phyloP scores from a whole-genome alignment of 2,888 invertebrate species.

The Scotopteryx bipunctaria region DNA sequence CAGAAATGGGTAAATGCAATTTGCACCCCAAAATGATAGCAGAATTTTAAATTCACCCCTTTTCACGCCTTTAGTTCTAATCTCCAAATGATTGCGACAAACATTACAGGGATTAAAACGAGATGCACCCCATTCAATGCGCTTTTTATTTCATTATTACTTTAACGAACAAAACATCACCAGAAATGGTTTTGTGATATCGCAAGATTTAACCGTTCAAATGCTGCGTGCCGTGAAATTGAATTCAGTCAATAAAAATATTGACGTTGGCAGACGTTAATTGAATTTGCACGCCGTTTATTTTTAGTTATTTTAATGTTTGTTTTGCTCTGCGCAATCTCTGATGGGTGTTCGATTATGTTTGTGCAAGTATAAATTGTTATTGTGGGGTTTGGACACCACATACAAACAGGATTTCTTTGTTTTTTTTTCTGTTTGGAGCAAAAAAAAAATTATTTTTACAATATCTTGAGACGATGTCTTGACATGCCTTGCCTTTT shows the following conservation, averaged over 20 bases:
- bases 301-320: slow-evolving; percentile 30
- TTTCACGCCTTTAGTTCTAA: slow-evolving; percentile 8
- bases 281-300: slow-evolving; percentile 46
- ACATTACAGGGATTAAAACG: slow-evolving; percentile 10
- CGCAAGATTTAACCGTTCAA: slow-evolving; percentile 28
- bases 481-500: too few relatives aligned
- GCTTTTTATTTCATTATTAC: not conserved
- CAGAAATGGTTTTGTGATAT: slow-evolving; percentile 13
- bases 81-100: slow-evolving; percentile 4
- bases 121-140: slow-evolving; percentile 3
- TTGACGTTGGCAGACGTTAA: slow-evolving; percentile 47
- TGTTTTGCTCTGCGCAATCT: too few relatives aligned
- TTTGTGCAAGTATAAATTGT: too few relatives aligned
- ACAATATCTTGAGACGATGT: too few relatives aligned
- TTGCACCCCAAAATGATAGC: slow-evolving; percentile 2
- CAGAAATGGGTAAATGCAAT: not conserved
- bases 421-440: too few relatives aligned
- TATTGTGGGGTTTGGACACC: too few relatives aligned
- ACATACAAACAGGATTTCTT: too few relatives aligned
- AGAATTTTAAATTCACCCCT: slow-evolving; percentile 3
- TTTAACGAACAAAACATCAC: slow-evolving; percentile 11
- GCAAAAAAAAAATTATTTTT: too few relatives aligned
- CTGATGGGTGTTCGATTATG: too few relatives aligned
- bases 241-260: slow-evolving; percentile 52
- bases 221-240: slow-evolving; percentile 54